phyloP scores from a whole-genome alignment of 2,888 invertebrate species.

The Drosophila suboccidentalis region DNA sequence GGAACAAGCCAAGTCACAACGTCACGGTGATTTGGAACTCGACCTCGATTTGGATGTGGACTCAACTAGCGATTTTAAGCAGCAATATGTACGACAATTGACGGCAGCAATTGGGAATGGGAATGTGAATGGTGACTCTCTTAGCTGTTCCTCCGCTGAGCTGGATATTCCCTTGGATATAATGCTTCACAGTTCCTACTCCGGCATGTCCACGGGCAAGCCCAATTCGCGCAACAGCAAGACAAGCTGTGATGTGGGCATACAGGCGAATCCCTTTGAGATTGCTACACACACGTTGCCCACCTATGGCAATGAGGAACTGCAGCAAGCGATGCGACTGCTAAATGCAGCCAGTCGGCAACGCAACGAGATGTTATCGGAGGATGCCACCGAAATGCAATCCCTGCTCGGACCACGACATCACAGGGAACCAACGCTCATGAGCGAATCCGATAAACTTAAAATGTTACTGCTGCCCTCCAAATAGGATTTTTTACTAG shows the following conservation, averaged over 20 bases:
- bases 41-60: slow-evolving; percentile 48
- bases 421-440: slow-evolving; percentile 74
- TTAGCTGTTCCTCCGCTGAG: slow-evolving; percentile 86
- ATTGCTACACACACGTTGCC: slow-evolving; percentile 85
- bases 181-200: slow-evolving; percentile 85
- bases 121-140: slow-evolving; percentile 71
- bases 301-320: slow-evolving; percentile 79
- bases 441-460: slow-evolving; percentile 86
- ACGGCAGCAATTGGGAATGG: slow-evolving; percentile 35
- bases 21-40: slow-evolving; percentile 25
- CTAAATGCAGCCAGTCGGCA: slow-evolving; percentile 80
- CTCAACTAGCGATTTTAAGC: slow-evolving; percentile 72
- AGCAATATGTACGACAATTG: slow-evolving; percentile 70
- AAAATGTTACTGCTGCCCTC: slow-evolving; percentile 86
- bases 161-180: slow-evolving; percentile 84
- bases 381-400: slow-evolving; percentile 82
- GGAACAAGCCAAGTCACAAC: slow-evolving; percentile 36
- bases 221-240: slow-evolving; percentile 86
- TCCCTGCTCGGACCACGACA: slow-evolving; percentile 71
- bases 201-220: slow-evolving; percentile 86
- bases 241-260: slow-evolving; percentile 87
- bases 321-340: slow-evolving; percentile 79
- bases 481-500: slow-evolving; percentile 63
- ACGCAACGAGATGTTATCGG: slow-evolving; percentile 60
- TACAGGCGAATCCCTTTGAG: slow-evolving; percentile 87